Evolutionary conservation across 2,797 vertebrate species (phyloP).

Genomic region (Thripadectes ignobilis): DNA sequence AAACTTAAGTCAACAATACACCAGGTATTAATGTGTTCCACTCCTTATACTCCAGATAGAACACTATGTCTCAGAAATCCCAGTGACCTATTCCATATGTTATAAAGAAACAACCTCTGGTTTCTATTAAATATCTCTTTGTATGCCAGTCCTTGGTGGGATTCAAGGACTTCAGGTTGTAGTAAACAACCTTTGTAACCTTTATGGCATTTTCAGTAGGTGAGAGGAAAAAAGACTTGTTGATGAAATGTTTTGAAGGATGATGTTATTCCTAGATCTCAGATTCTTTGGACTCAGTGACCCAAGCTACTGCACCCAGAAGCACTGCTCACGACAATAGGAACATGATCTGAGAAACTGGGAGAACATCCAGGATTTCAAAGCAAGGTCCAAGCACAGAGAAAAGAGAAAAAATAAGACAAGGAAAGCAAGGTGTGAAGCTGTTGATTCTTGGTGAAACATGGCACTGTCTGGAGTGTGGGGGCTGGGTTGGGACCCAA

Average conservation of each 20-base stretch:
- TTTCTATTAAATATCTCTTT: neutral
- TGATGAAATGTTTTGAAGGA: neutral
- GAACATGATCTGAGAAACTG: neutral
- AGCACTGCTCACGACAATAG: neutral
- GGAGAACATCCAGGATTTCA: neutral
- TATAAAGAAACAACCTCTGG: neutral
- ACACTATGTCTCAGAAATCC: neutral
- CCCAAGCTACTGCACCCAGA: neutral
- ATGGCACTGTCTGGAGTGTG: accelerated
- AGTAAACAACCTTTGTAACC: neutral
- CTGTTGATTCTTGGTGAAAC: neutral
- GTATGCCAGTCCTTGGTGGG: neutral
- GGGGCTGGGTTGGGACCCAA: neutral
- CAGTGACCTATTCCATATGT: neutral
- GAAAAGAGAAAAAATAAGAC: neutral
- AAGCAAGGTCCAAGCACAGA: neutral
- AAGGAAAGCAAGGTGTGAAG: neutral
- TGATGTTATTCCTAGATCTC: neutral
- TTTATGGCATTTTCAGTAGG: neutral
- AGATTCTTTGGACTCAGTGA: neutral
- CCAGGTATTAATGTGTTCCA: neutral
- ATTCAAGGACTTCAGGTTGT: neutral
- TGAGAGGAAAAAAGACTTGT: neutral
- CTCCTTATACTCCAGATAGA: neutral
- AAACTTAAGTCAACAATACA: neutral